Base-by-base conservation (phyloP, 2,113 vertebrate genomes). In the Nettapus auritus region DNA sequence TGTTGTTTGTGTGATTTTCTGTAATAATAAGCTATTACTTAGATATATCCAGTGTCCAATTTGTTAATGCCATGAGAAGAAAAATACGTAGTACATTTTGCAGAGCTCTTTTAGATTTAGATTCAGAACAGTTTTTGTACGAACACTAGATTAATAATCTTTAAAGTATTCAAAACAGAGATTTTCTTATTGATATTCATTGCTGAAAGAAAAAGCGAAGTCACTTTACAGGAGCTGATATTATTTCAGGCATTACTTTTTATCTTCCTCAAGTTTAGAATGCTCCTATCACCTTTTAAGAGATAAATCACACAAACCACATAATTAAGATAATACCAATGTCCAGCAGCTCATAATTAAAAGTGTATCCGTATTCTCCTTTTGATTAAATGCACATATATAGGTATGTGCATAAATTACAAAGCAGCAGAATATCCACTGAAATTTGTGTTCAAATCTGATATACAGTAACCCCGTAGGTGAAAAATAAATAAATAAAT, bases 31-130 rank as follows among this genome's bases (percentile, higher is more conserved):
- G 86, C 14, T 36, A 74, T 21, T 62, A 70, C 28, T 13, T 21
- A 8, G 8, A 42, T 86, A 64, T 55, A 95, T 17, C n/a, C 64
- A 92, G 82, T n/a, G 34, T 56, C 56, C 23, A 89, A 86, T 94
- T 91, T 82, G 11, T 76, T 90, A 78, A 93, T 56, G 57, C 25
- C 40, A 64, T 11, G 4, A 62, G 46, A 33, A 92, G 40, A 66
- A 96, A 48, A 70, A 57, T 48, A 55, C 20, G 26, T 6, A 14
- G 12, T 17, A 75, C 21, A 55, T 81, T 92, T 92, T 70, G 48
- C 48, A 98, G 64, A 92, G 81, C 22, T n/a, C 46, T 96, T 77
- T 91, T 85, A 97, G 92, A 92, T 40, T 40, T 95, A 84, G 12
- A 56, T 80, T 75, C 68, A 91, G 19, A 69, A 31, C n/a, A 74